Base-by-base conservation (phyloP, 2,113 vertebrate genomes). In the Eolophus roseicapilla region DNA sequence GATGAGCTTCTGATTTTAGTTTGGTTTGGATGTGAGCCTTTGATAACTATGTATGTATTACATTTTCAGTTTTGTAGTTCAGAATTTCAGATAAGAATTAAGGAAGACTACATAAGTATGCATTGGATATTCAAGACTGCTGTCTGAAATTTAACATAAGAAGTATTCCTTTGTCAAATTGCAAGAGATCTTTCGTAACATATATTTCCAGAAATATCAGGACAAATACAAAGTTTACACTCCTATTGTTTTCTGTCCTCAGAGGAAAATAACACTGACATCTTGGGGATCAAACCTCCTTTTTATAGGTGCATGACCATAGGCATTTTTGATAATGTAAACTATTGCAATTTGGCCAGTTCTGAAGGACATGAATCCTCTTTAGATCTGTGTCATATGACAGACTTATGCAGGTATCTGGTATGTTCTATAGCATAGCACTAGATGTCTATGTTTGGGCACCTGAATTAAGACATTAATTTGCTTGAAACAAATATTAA, bases 391-490 rank as follows among this genome's bases (percentile, higher is more conserved):
- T 78, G 44, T 69, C 46, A 29, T 24, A 31, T 16, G 27, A 73
- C n/a, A 57, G 7, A 19, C 28, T 41, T 70, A 28, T 75, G 46
- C 41, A 55, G 13, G 49, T 76, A 11, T 59, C 24, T 47, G 1
- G 6, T 11, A 20, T n/a, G 21, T 55, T 78, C n/a, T 75, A 1
- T 17, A 62, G 39, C 12, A 29, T 21, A 75, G 7, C 0, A 0
- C 5, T 64, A 46, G 33, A 50, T 43, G 21, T 13, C 17, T 43
- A 3, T 25, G 7, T 52, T 57, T 63, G 63, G 57, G 37, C 23
- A 83, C 7, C 14, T 47, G 41, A 87, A 37, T 3, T 43, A 23
- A 74, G 33, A 62, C 29, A 5, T 19, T 75, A 50, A 79, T 23
- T 39, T 27, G 8, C 60, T 21, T 16, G 10, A 73, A 59, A 17